phyloP scores from a whole-genome alignment of 2,888 invertebrate genomes.

The Plebejus anna region DNA sequence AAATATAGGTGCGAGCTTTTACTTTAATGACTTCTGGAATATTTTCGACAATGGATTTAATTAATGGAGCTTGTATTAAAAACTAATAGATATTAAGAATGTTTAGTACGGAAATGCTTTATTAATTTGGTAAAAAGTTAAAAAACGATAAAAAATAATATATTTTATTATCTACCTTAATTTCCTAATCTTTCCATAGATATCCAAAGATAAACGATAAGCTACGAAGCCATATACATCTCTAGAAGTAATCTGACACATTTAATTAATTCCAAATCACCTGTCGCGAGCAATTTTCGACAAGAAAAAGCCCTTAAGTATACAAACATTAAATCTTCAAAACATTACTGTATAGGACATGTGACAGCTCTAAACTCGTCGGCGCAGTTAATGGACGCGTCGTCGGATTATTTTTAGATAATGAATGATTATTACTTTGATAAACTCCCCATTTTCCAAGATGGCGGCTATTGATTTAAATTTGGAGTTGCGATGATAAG shows the following conservation, averaged over 20 bases:
- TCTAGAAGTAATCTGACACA: background rate
- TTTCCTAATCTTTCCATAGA: background rate
- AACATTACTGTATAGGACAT: background rate
- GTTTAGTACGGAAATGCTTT: no score
- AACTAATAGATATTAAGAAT: no score
- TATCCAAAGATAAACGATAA: background rate
- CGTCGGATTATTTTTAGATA: constrained; percentile 12
- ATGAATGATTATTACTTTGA: constrained; percentile 6
- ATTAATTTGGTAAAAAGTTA: background rate
- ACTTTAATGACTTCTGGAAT: background rate
- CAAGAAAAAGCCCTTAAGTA: background rate
- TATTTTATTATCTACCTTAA: background rate
- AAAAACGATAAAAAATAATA: no score
- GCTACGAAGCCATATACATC: background rate
- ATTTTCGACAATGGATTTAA: no score
- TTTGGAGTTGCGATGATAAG: background rate
- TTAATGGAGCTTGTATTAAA: no score
- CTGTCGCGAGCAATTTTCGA: constrained; percentile 5
- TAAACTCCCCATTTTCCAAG: background rate
- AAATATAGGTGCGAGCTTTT: background rate
- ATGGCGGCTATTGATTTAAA: background rate
- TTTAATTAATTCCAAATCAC: background rate
- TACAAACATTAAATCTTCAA: background rate
- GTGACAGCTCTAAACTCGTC: constrained; percentile 1
- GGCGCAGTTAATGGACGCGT: constrained; percentile 3